These are phyloP conservation scores for Tupaia chinensis DNA, from an alignment of 2,113 vertebrate species.

Conservation along the genomic window DNA sequence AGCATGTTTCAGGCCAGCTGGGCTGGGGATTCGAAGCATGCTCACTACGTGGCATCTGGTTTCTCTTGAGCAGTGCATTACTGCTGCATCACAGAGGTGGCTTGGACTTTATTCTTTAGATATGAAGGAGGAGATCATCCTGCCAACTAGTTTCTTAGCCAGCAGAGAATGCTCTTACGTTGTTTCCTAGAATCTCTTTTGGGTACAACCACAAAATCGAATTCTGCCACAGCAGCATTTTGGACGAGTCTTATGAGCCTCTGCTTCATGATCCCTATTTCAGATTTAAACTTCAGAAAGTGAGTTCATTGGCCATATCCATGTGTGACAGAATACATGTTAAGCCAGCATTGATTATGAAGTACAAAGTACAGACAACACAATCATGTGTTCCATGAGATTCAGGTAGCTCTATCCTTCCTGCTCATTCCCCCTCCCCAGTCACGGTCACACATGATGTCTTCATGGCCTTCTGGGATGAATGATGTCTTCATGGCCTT, in stretches of 20 bases:
- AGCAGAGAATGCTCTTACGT: neutral
- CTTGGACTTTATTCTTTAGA: neutral
- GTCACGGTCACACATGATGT: neutral
- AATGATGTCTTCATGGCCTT: neutral
- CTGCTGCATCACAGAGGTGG: too few species aligned
- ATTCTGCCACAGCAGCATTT: constrained; percentile 4
- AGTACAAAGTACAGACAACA: neutral
- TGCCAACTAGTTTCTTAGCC: neutral
- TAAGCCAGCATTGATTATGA: neutral
- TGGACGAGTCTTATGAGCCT: neutral
- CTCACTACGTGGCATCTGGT: too few species aligned
- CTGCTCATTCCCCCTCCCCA: neutral
- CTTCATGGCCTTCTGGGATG: neutral
- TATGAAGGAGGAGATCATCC: neutral
- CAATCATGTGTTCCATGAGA: neutral
- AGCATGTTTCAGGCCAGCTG: too few species aligned
- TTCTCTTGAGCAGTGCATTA: too few species aligned
- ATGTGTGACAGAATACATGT: neutral
- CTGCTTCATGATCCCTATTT: neutral
- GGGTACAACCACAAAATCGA: neutral
- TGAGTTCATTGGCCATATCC: neutral
- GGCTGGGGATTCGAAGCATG: too few species aligned
- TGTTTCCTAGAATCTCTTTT: neutral
- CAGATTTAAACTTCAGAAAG: constrained; percentile 19
- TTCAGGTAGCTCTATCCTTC: neutral